Conservation (phyloP, 2,888 invertebrate genomes). For the Trimorus sp. region DNA sequence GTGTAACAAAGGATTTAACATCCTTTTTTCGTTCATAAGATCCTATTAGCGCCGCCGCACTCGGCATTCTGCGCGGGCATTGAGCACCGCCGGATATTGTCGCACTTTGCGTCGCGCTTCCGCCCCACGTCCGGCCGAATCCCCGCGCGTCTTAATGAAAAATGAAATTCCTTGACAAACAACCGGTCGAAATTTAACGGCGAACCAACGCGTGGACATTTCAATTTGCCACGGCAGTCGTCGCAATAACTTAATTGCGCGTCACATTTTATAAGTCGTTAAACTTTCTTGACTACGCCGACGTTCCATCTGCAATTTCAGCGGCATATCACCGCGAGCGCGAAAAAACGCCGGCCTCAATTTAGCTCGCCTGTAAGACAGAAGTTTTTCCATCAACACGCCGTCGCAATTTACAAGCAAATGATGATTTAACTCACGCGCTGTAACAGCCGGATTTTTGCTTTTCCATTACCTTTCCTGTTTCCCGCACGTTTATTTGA, state of each 20-base stretch:
- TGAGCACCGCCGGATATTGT: slow-evolving; percentile 51
- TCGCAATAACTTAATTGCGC: slow-evolving; percentile 24
- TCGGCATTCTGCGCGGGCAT: slow-evolving; percentile 26
- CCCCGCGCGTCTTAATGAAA: slow-evolving; percentile 27
- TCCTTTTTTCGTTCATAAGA: slow-evolving; percentile 59
- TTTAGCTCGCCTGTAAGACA: not conserved
- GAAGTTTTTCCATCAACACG: slow-evolving; percentile 18
- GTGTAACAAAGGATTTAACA: slow-evolving; percentile 61
- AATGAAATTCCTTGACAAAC: slow-evolving; percentile 47
- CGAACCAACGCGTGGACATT: slow-evolving; percentile 1
- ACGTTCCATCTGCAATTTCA: slow-evolving; percentile 13
- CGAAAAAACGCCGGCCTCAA: not conserved
- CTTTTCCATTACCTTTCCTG: too few relatives aligned
- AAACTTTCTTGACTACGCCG: slow-evolving; percentile 7
- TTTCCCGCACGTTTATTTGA: too few relatives aligned
- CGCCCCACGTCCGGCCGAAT: slow-evolving; percentile 13
- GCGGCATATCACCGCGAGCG: not conserved
- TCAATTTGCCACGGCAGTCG: slow-evolving; percentile 5
- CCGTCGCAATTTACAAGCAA: slow-evolving; percentile 8
- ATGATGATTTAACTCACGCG: slow-evolving; percentile 1
- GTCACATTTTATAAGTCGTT: slow-evolving; percentile 17
- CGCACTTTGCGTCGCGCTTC: slow-evolving; percentile 42
- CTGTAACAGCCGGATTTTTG: not conserved
- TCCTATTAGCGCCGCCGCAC: slow-evolving; percentile 52
- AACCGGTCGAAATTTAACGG: slow-evolving; percentile 22